Conservation (phyloP, 2,797 vertebrate species). For the Chaetophractus vellerosus region DNA sequence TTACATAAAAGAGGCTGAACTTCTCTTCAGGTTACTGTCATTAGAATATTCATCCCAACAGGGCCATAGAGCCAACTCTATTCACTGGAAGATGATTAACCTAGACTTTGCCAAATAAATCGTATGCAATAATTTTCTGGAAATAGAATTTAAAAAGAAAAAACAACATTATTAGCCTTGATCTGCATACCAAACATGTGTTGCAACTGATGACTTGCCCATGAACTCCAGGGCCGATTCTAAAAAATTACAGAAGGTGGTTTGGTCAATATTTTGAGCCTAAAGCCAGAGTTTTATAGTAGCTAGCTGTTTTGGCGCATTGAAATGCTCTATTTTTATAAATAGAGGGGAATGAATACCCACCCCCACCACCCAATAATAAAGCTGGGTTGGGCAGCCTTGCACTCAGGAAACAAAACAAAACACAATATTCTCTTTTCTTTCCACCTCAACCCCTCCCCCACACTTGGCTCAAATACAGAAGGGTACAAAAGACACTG, state of each 20-base stretch:
- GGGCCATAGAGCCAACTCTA: accelerated
- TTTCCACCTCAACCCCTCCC: neutral
- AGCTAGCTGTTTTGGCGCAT: neutral
- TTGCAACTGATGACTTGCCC: neutral
- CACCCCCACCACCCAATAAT: neutral
- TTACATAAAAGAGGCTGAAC: neutral
- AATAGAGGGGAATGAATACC: neutral
- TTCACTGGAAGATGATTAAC: neutral
- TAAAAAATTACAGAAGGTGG: neutral
- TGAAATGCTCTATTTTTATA: neutral
- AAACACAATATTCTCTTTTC: neutral
- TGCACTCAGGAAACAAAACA: neutral
- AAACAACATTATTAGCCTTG: neutral
- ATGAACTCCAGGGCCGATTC: neutral
- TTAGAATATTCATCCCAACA: neutral
- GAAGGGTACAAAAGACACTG: neutral
- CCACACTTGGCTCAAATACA: neutral
- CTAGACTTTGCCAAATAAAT: neutral
- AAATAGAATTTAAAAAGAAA: neutral
- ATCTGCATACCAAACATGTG: neutral
- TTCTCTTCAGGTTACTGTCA: neutral
- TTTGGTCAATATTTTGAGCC: too few species aligned
- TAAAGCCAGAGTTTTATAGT: neutral
- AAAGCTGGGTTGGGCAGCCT: neutral
- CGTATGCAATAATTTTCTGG: neutral